Evolutionary conservation across 2,113 vertebrate genomes (phyloP).

Genomic region (Monarcha castaneiventris): DNA sequence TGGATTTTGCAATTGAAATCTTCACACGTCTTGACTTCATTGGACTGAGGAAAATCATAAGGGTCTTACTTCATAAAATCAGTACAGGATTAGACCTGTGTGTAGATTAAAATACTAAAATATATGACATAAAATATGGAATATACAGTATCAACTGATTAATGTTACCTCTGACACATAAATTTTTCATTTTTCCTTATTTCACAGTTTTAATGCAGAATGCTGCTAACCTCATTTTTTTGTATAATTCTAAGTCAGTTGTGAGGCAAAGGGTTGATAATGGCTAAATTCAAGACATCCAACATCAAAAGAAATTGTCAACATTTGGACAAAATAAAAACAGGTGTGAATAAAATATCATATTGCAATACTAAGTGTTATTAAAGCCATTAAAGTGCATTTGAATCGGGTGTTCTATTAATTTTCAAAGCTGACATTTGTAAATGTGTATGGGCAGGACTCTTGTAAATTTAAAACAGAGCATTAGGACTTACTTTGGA

Average conservation of each 20-base stretch:
- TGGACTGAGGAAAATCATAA: not conserved
- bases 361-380: conserved; percentile 35
- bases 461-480: conserved; percentile 50
- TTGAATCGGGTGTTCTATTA: conserved; percentile 17
- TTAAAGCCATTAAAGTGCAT: conserved; percentile 52
- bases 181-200: not conserved
- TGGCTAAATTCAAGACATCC: conserved; percentile 18
- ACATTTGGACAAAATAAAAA: conserved; percentile 54
- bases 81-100: not conserved
- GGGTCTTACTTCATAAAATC: not conserved
- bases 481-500: not conserved
- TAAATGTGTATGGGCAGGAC: conserved; percentile 12
- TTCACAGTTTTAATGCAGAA: not conserved
- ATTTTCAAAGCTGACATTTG: conserved; percentile 55
- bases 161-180: not conserved
- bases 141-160: not conserved
- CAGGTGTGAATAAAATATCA: conserved; percentile 63
- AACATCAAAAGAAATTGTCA: conserved; percentile 60
- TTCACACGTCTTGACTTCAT: not conserved
- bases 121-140: not conserved
- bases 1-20: not conserved
- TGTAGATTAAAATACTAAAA: not conserved
- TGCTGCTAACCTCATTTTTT: not conserved
- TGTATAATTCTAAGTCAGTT: conserved; percentile 1
- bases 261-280: conserved; percentile 20